A percentile compares a stretch with the other conserved stretches of the same genome.
These are phyloP conservation scores for Helicoverpa zea DNA, from an alignment of 1,140 invertebrate genomes.

Conservation along the genomic window DNA sequence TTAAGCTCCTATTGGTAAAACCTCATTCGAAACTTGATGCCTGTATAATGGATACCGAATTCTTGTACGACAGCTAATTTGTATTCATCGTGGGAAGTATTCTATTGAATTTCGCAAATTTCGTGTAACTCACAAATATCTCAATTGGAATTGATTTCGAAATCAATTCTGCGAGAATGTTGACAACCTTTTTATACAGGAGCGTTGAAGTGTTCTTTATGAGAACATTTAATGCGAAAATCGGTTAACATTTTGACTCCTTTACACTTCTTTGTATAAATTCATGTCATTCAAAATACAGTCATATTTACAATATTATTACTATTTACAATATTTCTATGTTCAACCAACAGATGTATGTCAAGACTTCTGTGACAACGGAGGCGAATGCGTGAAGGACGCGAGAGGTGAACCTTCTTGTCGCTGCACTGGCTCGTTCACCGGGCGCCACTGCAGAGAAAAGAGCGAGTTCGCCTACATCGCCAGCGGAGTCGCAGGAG, in stretches of 20 bases:
- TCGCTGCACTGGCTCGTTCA: constrained; percentile 96
- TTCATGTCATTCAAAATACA: too few species aligned
- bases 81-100: constrained; percentile 26
- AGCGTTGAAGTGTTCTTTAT: neutral
- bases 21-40: constrained; percentile 26
- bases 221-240: too few species aligned
- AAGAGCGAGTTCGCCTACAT: constrained; percentile 98
- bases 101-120: constrained; percentile 19
- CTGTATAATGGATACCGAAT: constrained; percentile 25
- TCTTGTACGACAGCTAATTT: constrained; percentile 37
- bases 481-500: constrained; percentile 96
- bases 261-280: too few species aligned
- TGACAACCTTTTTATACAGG: neutral
- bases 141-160: constrained; percentile 36
- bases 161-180: constrained; percentile 27
- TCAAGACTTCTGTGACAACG: constrained; percentile 95
- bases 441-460: constrained; percentile 95
- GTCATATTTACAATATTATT: too few species aligned
- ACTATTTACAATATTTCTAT: too few species aligned
- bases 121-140: neutral
- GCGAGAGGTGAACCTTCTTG: constrained; percentile 94
- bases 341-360: constrained; percentile 91
- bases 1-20: constrained; percentile 22
- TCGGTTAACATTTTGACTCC: too few species aligned
- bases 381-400: constrained; percentile 96